Percentiles rank a stretch among this genome's conserved stretches.
Conservation (phyloP, 2,888 invertebrate species). For the Diaprepes abbreviatus region DNA sequence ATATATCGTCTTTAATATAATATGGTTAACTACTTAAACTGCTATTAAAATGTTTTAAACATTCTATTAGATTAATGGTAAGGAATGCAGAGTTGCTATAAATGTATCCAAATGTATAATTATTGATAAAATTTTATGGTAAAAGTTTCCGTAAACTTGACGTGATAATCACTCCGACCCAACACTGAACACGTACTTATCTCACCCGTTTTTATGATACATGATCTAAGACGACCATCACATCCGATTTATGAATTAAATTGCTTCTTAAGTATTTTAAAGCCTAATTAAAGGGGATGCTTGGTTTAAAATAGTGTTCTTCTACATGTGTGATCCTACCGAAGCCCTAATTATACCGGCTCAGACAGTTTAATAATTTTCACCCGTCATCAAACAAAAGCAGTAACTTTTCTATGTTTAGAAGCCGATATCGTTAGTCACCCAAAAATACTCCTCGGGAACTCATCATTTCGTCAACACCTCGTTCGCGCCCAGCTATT, state of each 20-base stretch:
- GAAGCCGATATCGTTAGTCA: slow-evolving; percentile 50
- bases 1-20: too few species aligned
- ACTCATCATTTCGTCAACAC: slow-evolving; percentile 61
- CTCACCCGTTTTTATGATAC: not conserved
- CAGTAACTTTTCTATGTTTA: slow-evolving; percentile 52
- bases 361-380: slow-evolving; percentile 49
- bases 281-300: slow-evolving; percentile 20
- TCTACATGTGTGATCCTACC: slow-evolving; percentile 38
- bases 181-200: too few species aligned
- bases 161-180: too few species aligned
- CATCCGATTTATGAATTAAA: not conserved
- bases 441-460: slow-evolving; percentile 53
- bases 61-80: too few species aligned
- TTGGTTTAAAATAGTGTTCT: slow-evolving; percentile 26
- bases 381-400: slow-evolving; percentile 50
- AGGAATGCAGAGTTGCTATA: too few species aligned
- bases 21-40: too few species aligned
- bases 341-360: slow-evolving; percentile 45
- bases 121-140: too few species aligned
- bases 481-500: slow-evolving; percentile 54
- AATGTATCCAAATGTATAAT: too few species aligned
- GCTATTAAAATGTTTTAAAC: too few species aligned
- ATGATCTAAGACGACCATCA: not conserved
- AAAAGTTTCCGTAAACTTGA: too few species aligned
- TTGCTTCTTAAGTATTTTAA: slow-evolving; percentile 13